Evolutionary conservation across 2,797 vertebrate species (phyloP).

Genomic region (Enteromius paludinosus): DNA sequence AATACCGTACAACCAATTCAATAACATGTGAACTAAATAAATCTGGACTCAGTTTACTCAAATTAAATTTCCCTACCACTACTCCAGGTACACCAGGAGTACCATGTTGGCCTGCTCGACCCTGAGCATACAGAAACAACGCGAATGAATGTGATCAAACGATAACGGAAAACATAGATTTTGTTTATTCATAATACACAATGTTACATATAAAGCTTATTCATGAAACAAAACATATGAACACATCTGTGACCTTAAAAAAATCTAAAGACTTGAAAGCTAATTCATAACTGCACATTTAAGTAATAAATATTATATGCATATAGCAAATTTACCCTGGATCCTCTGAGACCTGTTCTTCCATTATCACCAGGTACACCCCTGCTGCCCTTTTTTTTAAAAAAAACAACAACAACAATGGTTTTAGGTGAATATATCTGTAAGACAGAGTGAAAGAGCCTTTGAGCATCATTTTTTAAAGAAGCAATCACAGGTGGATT

Average conservation of each 20-base stretch:
- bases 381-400: conserved; percentile 73
- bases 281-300: neutral
- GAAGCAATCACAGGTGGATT: neutral
- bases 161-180: neutral
- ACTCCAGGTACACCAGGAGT: conserved; percentile 78
- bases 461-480: neutral
- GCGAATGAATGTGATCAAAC: neutral
- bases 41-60: neutral
- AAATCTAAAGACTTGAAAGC: neutral
- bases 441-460: neutral
- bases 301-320: neutral
- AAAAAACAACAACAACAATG: neutral
- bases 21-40: conserved; percentile 34
- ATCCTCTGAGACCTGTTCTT: conserved; percentile 72
- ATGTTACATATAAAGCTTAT: neutral
- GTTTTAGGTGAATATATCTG: neutral
- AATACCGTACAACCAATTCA: conserved; percentile 33
- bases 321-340: conserved; percentile 68
- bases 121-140: conserved; percentile 68
- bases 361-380: conserved; percentile 76
- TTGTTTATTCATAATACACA: neutral
- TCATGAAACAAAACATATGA: neutral
- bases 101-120: conserved; percentile 80
- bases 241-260: neutral
- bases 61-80: conserved; percentile 69